These are phyloP conservation scores for Bagarius yarrelli DNA, from an alignment of 2,113 vertebrate species.

Conservation along the genomic window DNA sequence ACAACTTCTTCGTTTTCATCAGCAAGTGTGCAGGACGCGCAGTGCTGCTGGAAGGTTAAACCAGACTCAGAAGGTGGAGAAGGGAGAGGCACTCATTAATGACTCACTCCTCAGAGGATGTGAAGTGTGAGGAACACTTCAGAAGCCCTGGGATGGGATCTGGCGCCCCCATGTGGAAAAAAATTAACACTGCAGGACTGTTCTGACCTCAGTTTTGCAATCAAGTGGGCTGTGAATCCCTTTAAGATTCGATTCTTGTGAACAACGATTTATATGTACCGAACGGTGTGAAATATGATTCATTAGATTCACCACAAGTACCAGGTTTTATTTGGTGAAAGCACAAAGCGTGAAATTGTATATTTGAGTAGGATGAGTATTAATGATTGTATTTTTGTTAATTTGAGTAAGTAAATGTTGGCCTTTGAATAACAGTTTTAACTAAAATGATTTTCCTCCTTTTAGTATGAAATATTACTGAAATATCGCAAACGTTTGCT, in stretches of 20 bases:
- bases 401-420: too few relatives aligned
- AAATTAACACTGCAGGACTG: conserved; percentile 12
- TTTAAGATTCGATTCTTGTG: neutral
- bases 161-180: conserved; percentile 56
- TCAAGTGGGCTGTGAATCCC: neutral
- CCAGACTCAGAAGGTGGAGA: conserved; percentile 59
- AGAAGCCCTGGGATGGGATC: conserved; percentile 32
- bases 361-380: too few relatives aligned
- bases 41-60: conserved; percentile 44
- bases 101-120: conserved; percentile 54
- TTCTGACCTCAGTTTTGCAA: neutral
- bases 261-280: neutral
- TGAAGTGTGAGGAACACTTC: conserved; percentile 38
- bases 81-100: conserved; percentile 61
- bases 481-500: too few relatives aligned
- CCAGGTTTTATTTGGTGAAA: too few relatives aligned
- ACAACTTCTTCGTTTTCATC: conserved; percentile 23
- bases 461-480: too few relatives aligned
- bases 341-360: too few relatives aligned
- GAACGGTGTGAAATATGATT: neutral
- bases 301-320: neutral
- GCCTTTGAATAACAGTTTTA: too few relatives aligned
- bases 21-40: conserved; percentile 32
- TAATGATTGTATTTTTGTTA: too few relatives aligned
- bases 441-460: too few relatives aligned